Evolutionary conservation across 37 sponge, comb jelly and placozoan species (phyloP).

Genomic region (Geodia barretti): DNA sequence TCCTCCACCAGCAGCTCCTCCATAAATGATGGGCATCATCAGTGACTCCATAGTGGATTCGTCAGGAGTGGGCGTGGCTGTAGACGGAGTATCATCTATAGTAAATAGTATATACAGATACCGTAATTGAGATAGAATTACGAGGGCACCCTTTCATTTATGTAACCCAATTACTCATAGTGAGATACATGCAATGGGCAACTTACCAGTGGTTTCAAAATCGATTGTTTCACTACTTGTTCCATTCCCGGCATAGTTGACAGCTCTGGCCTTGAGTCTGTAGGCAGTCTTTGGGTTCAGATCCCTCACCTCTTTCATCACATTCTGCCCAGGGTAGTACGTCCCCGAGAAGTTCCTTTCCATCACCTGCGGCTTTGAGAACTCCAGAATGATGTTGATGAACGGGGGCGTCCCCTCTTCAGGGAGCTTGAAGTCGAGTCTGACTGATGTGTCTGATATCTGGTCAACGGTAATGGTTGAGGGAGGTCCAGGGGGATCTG

Average conservation of each 20-base stretch:
- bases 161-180: too few species aligned
- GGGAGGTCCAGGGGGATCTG: not conserved
- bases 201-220: not conserved
- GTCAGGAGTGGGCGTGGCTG: not conserved
- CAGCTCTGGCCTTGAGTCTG: not conserved
- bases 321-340: not conserved
- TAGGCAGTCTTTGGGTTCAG: not conserved
- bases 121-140: too few species aligned
- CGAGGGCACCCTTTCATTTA: too few species aligned
- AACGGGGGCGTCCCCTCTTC: not conserved
- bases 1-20: not conserved
- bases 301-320: not conserved
- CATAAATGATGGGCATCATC: not conserved
- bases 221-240: not conserved
- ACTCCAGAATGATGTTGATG: not conserved
- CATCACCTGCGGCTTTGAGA: not conserved
- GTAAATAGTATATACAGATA: too few species aligned
- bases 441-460: not conserved
- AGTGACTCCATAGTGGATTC: not conserved
- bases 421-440: not conserved
- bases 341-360: not conserved
- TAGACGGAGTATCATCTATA: not conserved
- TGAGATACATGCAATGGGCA: not conserved
- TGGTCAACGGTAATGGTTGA: not conserved
- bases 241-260: not conserved